Evolutionary conservation across 2,113 vertebrate species (phyloP).

Genomic region (Phalacrocorax pelagicus): DNA sequence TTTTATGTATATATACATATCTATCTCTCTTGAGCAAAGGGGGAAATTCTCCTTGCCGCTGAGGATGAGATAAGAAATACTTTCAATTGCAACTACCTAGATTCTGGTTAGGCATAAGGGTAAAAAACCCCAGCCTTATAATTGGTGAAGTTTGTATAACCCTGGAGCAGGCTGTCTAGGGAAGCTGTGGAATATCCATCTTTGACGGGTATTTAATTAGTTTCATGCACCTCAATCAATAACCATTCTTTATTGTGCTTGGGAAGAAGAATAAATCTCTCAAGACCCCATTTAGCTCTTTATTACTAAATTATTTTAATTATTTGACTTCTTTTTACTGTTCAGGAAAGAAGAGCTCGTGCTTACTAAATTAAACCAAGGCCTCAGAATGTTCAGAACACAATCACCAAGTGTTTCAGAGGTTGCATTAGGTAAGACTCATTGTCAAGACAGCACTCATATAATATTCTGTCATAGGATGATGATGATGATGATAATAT

Average conservation of each 20-base stretch:
- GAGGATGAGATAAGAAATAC: neutral
- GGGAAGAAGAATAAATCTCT: neutral
- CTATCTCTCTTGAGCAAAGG: neutral
- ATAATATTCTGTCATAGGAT: neutral
- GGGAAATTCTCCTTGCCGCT: neutral
- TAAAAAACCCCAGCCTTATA: fast-evolving
- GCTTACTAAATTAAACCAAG: neutral
- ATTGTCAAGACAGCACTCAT: neutral
- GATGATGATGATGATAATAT: neutral
- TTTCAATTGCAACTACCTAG: neutral
- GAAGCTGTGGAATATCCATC: neutral
- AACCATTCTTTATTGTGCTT: neutral
- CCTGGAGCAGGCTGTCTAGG: neutral
- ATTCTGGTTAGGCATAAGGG: neutral
- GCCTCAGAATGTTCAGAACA: neutral
- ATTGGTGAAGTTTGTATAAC: neutral
- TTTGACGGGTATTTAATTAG: neutral
- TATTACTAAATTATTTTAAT: neutral
- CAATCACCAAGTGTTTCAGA: neutral
- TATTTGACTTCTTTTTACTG: neutral
- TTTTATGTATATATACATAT: neutral
- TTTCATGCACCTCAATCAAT: neutral
- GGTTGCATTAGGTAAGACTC: neutral
- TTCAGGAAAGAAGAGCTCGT: neutral
- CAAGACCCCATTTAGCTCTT: neutral